These are phyloP conservation scores for Anthonomus grandis DNA, from an alignment of 1,140 invertebrate species.

Conservation along the genomic window DNA sequence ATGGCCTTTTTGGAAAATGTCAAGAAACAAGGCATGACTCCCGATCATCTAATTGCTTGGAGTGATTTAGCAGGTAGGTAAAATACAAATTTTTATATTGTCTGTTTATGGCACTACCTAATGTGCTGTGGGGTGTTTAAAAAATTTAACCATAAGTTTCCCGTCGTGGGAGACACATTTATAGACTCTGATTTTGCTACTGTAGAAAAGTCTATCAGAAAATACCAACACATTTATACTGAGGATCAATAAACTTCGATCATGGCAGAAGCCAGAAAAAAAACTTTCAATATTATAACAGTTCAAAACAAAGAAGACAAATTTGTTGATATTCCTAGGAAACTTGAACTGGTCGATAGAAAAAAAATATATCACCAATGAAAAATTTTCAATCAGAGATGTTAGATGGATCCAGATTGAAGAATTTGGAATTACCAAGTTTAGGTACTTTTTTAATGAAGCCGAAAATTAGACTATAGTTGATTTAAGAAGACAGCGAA, in stretches of 20 bases:
- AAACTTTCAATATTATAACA: conserved; percentile 7
- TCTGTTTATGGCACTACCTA: conserved; percentile 27
- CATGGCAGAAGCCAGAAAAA: conserved; percentile 19
- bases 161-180: conserved; percentile 29
- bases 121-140: conserved; percentile 14
- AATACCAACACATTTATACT: conserved; percentile 21
- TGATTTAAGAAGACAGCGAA: conserved; percentile 12
- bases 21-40: neutral
- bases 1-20: conserved; percentile 9
- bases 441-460: conserved; percentile 3
- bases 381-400: conserved; percentile 5
- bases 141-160: conserved; percentile 29
- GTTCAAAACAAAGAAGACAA: conserved; percentile 17
- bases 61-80: conserved; percentile 7
- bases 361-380: conserved; percentile 12
- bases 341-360: conserved; percentile 7
- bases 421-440: conserved; percentile 8
- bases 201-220: conserved; percentile 26
- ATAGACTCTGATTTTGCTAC: conserved; percentile 29
- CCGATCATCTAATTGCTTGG: conserved; percentile 11
- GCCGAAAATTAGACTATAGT: conserved; percentile 10
- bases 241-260: conserved; percentile 27
- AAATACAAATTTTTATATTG: conserved; percentile 27
- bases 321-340: conserved; percentile 16
- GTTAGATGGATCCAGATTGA: conserved; percentile 4